Evolutionary conservation across 2,797 vertebrate genomes (phyloP).

Genomic region (Propithecus perrieri): DNA sequence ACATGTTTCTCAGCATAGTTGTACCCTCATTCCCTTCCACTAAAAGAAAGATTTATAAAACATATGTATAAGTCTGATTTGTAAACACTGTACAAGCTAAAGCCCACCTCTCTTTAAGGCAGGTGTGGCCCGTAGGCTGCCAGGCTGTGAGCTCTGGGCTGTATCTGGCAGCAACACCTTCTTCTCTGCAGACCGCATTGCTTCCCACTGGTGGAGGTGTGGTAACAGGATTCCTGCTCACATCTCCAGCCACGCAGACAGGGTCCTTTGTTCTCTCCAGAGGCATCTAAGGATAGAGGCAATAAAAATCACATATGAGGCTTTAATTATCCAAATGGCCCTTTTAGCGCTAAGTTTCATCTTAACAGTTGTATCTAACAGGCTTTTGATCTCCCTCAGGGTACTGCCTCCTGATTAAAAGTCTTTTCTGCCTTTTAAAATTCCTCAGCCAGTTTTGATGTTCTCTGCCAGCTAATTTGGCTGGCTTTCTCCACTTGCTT

Average conservation of each 20-base stretch:
- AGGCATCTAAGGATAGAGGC: not conserved
- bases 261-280: not conserved
- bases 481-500: not conserved
- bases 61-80: not conserved
- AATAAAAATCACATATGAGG: not conserved
- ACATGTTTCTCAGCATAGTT: not conserved
- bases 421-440: slow-evolving; percentile 44
- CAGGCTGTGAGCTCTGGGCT: not conserved
- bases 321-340: slow-evolving; percentile 39
- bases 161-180: not conserved
- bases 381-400: slow-evolving; percentile 42
- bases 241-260: not conserved
- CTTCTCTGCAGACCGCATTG: not conserved
- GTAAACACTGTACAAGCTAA: not conserved
- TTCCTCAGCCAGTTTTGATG: not conserved
- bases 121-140: not conserved
- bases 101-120: not conserved
- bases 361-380: not conserved
- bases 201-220: not conserved
- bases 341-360: not conserved
- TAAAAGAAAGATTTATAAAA: slow-evolving; percentile 44
- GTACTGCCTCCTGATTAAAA: slow-evolving; percentile 38
- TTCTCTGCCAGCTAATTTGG: slow-evolving; percentile 20
- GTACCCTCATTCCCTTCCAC: not conserved
- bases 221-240: not conserved